Evolutionary conservation across 2,888 invertebrate species (phyloP), one percentile per base, ranked within the genome.

Genomic region (Allophyes oxyacanthae): DNA sequence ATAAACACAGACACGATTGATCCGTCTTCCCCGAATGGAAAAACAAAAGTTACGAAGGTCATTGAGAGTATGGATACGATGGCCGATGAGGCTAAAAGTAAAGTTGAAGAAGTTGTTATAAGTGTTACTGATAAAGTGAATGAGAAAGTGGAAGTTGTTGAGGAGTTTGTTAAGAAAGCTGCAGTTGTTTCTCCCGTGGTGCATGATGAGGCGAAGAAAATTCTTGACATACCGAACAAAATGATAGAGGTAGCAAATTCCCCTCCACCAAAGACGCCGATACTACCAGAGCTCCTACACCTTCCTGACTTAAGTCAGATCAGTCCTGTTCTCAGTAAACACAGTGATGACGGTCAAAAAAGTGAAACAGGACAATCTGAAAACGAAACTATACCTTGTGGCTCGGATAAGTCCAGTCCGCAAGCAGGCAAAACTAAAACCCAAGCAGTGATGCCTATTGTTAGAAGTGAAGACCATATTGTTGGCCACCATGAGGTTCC

Each of bases 341-440:
- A 88, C 40, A 94, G 93, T 65, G 94, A 93, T 34, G 91, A 92
- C 53, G 91, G 89, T 6, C 91, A 90, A 57, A 94, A 89, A 63
- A 94, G 93, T 71, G 91, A 92, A 26, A 85, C 81, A 1, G 91
- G 87, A 0, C 92, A 93, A 54, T 94, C 94, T 2, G 94, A 94
- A 62, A 94, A 94, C 63, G 94, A 94, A 61, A 94, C 94, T 0
- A 94, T 94, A 51, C 89, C 92, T 0, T 94, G 94, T 71, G 91
- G 85, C 6, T 94, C 94, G 0, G 93, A 92, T 60, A 94, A 94
- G 64, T 94, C 94, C 3, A 94, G 94, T 73, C 94, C 94, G 6
- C 91, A 87, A 59, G 74, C 84, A 5, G 90, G 85, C 0, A 94
- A 93, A 72, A 85, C 87, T 4, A 94, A 94, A 71, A 94, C 92